Base-by-base conservation (phyloP, 2,113 vertebrate genomes). In the human region DNA sequence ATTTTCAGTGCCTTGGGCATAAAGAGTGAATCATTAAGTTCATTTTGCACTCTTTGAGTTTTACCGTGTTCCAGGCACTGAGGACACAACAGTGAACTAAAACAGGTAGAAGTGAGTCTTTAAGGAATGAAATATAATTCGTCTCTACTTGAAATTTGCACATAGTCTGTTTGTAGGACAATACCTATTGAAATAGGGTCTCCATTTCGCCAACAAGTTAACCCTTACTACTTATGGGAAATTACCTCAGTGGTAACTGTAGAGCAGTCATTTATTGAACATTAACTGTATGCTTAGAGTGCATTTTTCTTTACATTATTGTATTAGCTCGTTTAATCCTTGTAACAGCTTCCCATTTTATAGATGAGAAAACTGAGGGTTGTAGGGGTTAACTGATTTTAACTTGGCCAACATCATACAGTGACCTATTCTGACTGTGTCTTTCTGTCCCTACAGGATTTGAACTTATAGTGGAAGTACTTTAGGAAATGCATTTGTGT, bases 361-460 rank as follows among this genome's bases (percentile, higher is more conserved):
- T 13, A 43, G 82, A 79, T 38, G 73, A 55, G n/a, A 57, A 66
- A 38, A 75, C n/a, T 0, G 48, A 87, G 64, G 70, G 18, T 35
- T 6, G 0, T 9, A 32, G 20, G 80, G n/a, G 76, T 50, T 18
- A 25, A 27, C 23, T 32, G 20, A 27, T 14, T 40, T 30, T 16
- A 18, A 20, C n/a, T 45, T 50, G 38, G 32, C 35, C 30, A 17
- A 0, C 72, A 23, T 43, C n/a, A 4, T 23, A 0, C 5, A 4
- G 81, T 83, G 66, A 55, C 57, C 66, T 4, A 35, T 8, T 35
- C 61, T 48, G 50, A 80, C 61, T n/a, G 27, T 78, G 70, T 70
- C 89, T 45, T 73, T 91, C 35, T 81, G 48, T 40, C 25, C 52
- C 32, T 55, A 2, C 1, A 80, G 87, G 40, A 50, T 43, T 6